These are phyloP conservation scores for Cybosia mesomella DNA, from an alignment of 2,888 invertebrate species.

Conservation along the genomic window DNA sequence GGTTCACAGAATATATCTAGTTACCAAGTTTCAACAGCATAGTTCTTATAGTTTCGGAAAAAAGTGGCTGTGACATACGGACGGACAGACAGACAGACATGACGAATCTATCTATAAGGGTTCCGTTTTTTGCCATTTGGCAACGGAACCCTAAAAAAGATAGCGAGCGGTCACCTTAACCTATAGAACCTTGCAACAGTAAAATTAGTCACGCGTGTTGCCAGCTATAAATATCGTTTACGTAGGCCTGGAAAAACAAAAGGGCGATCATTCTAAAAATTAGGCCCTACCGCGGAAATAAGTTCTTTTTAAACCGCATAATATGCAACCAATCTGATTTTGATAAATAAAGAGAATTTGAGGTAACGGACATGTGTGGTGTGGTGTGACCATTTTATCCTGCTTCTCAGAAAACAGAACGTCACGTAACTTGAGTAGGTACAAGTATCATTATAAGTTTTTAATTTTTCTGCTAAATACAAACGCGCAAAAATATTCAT, in stretches of 20 bases:
- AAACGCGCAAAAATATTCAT: not conserved
- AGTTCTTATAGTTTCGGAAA: too few relatives aligned
- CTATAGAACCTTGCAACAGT: not conserved
- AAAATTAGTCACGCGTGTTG: not conserved
- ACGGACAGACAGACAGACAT: too few relatives aligned
- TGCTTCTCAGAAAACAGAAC: not conserved
- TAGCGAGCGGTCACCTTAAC: constrained; percentile 1
- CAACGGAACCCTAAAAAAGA: too few relatives aligned
- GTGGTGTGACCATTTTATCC: not conserved
- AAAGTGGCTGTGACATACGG: too few relatives aligned
- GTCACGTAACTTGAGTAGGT: constrained; percentile 1
- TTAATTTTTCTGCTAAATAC: not conserved
- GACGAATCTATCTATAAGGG: too few relatives aligned
- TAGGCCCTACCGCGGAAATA: not conserved
- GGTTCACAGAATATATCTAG: too few relatives aligned
- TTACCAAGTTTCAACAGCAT: too few relatives aligned
- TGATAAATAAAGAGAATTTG: not conserved
- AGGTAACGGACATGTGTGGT: not conserved
- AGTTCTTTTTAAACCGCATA: not conserved
- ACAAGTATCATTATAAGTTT: constrained; percentile 3
- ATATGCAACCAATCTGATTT: not conserved
- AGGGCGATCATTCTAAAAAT: not conserved
- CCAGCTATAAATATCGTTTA: not conserved
- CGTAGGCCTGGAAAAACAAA: not conserved
- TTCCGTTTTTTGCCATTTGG: too few relatives aligned